phyloP scores from a whole-genome alignment of 2,888 invertebrate species.

The Polyploca ridens region DNA sequence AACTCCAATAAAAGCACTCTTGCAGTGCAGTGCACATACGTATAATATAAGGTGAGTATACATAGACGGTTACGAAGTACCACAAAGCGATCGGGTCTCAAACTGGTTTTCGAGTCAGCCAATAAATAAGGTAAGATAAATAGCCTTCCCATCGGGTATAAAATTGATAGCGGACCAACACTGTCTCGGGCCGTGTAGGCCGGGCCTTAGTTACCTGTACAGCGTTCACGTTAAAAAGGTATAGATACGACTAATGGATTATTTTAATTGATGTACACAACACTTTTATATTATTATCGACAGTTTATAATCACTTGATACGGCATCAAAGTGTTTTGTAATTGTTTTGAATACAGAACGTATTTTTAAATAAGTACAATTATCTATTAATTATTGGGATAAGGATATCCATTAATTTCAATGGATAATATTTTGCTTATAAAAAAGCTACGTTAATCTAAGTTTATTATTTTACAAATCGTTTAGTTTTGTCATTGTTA shows the following conservation, averaged over 20 bases:
- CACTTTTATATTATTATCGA: slow-evolving; percentile 26
- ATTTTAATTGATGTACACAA: slow-evolving; percentile 51
- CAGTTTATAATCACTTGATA: background rate
- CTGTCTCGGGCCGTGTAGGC: slow-evolving; percentile 65
- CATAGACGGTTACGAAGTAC: slow-evolving; percentile 61
- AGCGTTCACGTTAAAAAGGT: slow-evolving; percentile 42
- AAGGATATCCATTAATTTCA: background rate
- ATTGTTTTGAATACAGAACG: background rate
- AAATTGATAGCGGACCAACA: slow-evolving; percentile 80
- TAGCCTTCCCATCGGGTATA: slow-evolving; percentile 79
- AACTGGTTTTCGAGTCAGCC: slow-evolving; percentile 78
- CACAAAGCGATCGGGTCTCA: slow-evolving; percentile 65
- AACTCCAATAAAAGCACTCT: slow-evolving; percentile 55
- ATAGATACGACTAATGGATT: slow-evolving; percentile 60
- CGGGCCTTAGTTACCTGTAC: slow-evolving; percentile 56
- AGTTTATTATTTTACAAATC: too few relatives aligned
- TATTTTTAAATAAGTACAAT: background rate
- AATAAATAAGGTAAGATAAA: slow-evolving; percentile 84
- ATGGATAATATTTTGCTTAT: background rate
- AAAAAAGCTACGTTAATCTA: background rate
- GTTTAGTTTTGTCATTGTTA: too few relatives aligned
- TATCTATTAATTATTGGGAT: background rate
- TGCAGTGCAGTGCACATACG: slow-evolving; percentile 54
- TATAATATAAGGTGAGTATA: slow-evolving; percentile 47
- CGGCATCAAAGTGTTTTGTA: background rate